These are phyloP conservation scores for Epinephelus cyanopodus DNA, from an alignment of 2,113 vertebrate genomes.

Conservation along the genomic window DNA sequence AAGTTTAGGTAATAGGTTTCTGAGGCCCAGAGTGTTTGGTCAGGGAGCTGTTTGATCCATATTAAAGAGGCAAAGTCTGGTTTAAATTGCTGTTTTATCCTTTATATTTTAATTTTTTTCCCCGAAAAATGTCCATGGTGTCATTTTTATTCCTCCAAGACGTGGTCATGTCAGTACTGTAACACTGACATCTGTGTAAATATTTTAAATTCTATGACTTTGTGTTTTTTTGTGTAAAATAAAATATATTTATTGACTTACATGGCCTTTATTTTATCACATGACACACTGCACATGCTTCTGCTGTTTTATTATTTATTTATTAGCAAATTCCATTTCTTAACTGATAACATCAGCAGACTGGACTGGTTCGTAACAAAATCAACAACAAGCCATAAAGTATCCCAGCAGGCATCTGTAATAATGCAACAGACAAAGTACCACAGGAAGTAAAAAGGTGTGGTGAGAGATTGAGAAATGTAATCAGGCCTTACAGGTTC, in stretches of 20 bases:
- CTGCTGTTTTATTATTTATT: slow-evolving; percentile 20
- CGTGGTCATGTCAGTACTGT: slow-evolving; percentile 16
- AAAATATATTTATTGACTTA: slow-evolving; percentile 70
- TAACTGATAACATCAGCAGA: neutral
- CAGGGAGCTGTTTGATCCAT: neutral
- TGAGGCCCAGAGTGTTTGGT: neutral
- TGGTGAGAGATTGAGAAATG: neutral
- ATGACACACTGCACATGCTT: neutral
- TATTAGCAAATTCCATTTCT: slow-evolving; percentile 7
- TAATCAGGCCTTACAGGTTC: slow-evolving; percentile 10
- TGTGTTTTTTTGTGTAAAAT: slow-evolving; percentile 50
- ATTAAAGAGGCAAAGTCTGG: neutral
- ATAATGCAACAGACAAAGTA: neutral
- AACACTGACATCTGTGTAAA: slow-evolving; percentile 48
- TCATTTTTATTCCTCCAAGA: neutral
- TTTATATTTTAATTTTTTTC: neutral
- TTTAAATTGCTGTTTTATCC: neutral
- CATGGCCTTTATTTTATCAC: neutral
- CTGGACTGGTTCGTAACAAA: neutral
- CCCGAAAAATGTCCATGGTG: neutral
- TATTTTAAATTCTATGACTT: slow-evolving; percentile 37
- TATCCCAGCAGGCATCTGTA: neutral
- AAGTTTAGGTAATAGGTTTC: no score
- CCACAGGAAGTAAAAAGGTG: neutral
- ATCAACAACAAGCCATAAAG: neutral